Base-by-base conservation (phyloP, 2,113 vertebrate species). In the Andinoacara biseriatus region DNA sequence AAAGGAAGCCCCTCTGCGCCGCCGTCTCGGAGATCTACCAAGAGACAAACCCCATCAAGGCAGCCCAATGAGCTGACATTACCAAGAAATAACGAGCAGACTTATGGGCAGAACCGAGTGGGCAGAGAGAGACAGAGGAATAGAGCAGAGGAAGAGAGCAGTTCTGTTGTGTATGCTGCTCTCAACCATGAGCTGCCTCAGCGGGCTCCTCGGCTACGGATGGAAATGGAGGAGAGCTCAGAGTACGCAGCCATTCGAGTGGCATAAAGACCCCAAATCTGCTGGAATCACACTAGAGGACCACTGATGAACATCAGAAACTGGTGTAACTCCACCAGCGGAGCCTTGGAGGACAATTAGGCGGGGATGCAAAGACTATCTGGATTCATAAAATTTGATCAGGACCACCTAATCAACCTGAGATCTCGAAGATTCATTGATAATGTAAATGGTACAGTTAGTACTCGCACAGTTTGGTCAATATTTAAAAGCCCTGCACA, bases 241-340 rank as follows among this genome's bases (percentile, higher is more conserved):
- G 94, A 94, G 81, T 96, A 96, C 3, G 94, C 95, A 1, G 92
- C 92, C 5, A 94, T 96, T 46, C 86, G 90, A 2, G 10, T 94
- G 52, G 20, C 18, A 26, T 90, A 61, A 89, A 61, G 35, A 76
- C 6, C 22, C 31, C 14, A 3, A 49, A 26, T n/a, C 29, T 20
- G 18, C 2, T n/a, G 46, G 77, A 72, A 65, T 35, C 13, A 82
- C 75, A 82, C 74, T 63, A 78, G 58, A 76, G 9, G 35, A 76
- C 5, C 5, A 20, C 58, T 56, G 57, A 18, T 1, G 4, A 29
- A 77, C 3, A 33, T 24, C 22, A 43, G 3, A 79, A 49, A 38
- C 31, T 49, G 31, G 38, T 24, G 10, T 15, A 20, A 5, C 15
- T 43, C 9, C 17, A 62, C 1, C 26, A 49, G 40, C 43, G 13